Conservation (phyloP, 2,888 invertebrate species). For the Choreutis nemorana region DNA sequence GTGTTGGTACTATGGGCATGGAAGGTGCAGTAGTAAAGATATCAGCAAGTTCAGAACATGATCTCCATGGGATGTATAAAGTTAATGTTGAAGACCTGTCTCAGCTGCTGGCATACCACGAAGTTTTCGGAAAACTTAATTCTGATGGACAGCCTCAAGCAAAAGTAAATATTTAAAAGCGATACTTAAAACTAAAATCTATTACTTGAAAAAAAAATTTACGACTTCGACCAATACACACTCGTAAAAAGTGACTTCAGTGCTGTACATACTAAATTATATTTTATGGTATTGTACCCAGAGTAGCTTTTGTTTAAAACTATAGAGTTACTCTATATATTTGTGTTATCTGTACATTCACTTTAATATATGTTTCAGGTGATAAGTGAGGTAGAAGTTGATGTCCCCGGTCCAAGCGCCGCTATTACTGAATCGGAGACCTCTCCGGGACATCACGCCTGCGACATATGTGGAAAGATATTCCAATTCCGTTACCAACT, state of each 20-base stretch:
- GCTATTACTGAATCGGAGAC: slow-evolving; percentile 63
- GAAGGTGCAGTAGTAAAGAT: slow-evolving; percentile 81
- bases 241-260: too few species aligned
- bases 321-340: too few species aligned
- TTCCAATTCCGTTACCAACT: slow-evolving; percentile 88
- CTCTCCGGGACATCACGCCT: slow-evolving; percentile 76
- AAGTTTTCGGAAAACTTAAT: slow-evolving; percentile 71
- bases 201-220: too few species aligned
- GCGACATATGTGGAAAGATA: slow-evolving; percentile 87
- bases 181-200: neutral
- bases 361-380: slow-evolving; percentile 26
- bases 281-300: too few species aligned
- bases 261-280: too few species aligned
- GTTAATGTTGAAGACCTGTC: slow-evolving; percentile 86
- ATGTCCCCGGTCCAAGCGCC: slow-evolving; percentile 59
- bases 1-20: slow-evolving; percentile 54
- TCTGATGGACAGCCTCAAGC: slow-evolving; percentile 42
- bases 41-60: slow-evolving; percentile 72
- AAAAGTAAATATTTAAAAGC: slow-evolving; percentile 24
- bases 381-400: slow-evolving; percentile 53
- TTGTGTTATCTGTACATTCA: too few species aligned
- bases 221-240: too few species aligned
- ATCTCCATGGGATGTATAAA: slow-evolving; percentile 84
- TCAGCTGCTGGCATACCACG: slow-evolving; percentile 84
- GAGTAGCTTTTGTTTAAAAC: too few species aligned